Percentiles rank a stretch among this genome's conserved stretches.
These are phyloP conservation scores for Lydus trimaculatus DNA, from an alignment of 2,888 invertebrate species.

Conservation along the genomic window DNA sequence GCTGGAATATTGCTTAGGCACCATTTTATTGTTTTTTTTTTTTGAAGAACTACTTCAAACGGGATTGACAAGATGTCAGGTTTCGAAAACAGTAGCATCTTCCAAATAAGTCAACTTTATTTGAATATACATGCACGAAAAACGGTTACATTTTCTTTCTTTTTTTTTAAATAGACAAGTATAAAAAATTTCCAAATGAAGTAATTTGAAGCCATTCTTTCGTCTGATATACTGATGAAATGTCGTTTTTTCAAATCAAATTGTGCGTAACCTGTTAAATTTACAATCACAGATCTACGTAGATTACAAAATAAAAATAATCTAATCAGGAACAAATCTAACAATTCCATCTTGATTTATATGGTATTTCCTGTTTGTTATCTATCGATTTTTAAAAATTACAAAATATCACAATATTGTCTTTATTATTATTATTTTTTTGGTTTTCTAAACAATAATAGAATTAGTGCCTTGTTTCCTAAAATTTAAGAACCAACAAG, in stretches of 20 bases:
- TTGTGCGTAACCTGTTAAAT: neutral
- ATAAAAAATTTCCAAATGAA: neutral
- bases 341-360: constrained; percentile 5
- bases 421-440: constrained; percentile 10
- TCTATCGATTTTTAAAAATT: neutral
- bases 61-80: too few relatives aligned
- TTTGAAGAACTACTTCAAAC: too few relatives aligned
- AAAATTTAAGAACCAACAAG: constrained; percentile 7
- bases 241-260: neutral
- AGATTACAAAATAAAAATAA: neutral
- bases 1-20: too few relatives aligned
- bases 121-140: constrained; percentile 1
- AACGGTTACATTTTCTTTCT: too few relatives aligned
- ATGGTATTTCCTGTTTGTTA: neutral
- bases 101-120: constrained; percentile 5
- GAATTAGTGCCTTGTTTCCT: constrained; percentile 19
- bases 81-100: neutral
- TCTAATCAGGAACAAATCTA: neutral
- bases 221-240: too few relatives aligned
- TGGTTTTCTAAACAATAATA: neutral
- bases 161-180: neutral
- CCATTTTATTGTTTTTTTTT: too few relatives aligned
- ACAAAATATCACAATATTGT: constrained; percentile 27
- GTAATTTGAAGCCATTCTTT: too few relatives aligned
- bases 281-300: neutral